Percentiles rank a stretch among this genome's conserved stretches.
These are phyloP conservation scores for Lochmaea capreae DNA, from an alignment of 2,888 invertebrate species.

Conservation along the genomic window DNA sequence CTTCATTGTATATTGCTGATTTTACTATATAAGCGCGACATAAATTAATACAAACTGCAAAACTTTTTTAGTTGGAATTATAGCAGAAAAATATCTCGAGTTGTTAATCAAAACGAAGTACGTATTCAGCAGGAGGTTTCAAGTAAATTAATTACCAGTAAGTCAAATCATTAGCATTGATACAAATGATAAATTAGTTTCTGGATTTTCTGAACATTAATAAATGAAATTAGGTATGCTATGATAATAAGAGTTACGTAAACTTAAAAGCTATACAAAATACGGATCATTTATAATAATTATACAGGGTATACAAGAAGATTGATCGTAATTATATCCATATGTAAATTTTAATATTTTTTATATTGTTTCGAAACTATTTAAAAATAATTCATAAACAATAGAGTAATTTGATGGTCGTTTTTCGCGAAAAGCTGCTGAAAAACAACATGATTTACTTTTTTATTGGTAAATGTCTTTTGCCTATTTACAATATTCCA, in stretches of 20 bases:
- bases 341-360: too few relatives aligned
- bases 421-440: too few relatives aligned
- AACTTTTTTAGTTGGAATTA: background rate
- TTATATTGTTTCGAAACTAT: too few relatives aligned
- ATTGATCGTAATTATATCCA: background rate
- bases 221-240: background rate
- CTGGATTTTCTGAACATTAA: background rate
- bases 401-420: too few relatives aligned
- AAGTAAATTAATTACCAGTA: slow-evolving; percentile 8
- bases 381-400: too few relatives aligned
- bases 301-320: background rate
- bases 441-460: too few relatives aligned
- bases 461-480: too few relatives aligned
- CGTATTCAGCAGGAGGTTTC: background rate
- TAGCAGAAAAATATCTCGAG: background rate
- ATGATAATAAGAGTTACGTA: background rate
- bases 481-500: too few relatives aligned
- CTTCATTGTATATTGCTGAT: too few relatives aligned
- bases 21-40: too few relatives aligned
- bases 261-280: background rate
- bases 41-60: background rate
- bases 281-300: background rate
- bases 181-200: background rate
- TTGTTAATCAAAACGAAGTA: background rate
- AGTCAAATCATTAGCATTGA: background rate